Percentiles rank a stretch among this genome's conserved stretches.
phyloP scores from a whole-genome alignment of 2,888 invertebrate species.

The Zeuzera pyrina region DNA sequence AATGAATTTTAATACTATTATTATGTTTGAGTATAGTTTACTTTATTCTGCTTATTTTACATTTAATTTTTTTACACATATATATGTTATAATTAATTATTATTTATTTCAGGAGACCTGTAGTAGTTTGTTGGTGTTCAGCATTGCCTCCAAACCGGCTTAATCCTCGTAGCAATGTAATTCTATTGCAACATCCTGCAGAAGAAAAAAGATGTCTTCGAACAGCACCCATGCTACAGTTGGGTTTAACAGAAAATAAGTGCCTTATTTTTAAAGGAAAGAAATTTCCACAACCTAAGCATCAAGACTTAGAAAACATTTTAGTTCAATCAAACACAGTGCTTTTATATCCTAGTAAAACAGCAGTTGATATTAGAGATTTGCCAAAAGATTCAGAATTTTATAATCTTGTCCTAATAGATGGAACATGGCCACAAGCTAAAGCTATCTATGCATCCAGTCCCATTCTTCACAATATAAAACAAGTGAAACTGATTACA shows the following conservation, averaged over 20 bases:
- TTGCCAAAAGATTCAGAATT: conserved; percentile 53
- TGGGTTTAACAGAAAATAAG: conserved; percentile 81
- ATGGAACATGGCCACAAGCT: conserved; percentile 97
- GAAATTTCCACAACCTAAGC: conserved; percentile 82
- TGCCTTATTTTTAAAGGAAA: conserved; percentile 88
- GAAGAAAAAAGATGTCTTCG: conserved; percentile 92
- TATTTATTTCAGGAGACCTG: conserved; percentile 78
- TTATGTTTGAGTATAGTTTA: no score
- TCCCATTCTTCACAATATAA: conserved; percentile 79
- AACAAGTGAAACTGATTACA: conserved; percentile 86
- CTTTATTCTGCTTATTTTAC: no score
- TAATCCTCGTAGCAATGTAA: conserved; percentile 78
- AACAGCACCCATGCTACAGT: conserved; percentile 90
- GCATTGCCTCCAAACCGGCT: conserved; percentile 83
- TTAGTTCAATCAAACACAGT: conserved; percentile 79
- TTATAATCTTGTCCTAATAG: conserved; percentile 88
- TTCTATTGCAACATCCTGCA: conserved; percentile 93
- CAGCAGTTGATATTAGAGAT: conserved; percentile 78
- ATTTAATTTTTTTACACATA: no score
- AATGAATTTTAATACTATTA: no score
- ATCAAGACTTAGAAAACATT: conserved; percentile 77
- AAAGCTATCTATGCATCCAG: conserved; percentile 92
- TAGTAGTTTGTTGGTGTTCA: conserved; percentile 91
- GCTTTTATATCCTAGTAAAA: conserved; percentile 85
- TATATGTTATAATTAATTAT: background rate